Base-by-base conservation (phyloP, 1,140 invertebrate genomes). In the Eupristina koningsbergeri region DNA sequence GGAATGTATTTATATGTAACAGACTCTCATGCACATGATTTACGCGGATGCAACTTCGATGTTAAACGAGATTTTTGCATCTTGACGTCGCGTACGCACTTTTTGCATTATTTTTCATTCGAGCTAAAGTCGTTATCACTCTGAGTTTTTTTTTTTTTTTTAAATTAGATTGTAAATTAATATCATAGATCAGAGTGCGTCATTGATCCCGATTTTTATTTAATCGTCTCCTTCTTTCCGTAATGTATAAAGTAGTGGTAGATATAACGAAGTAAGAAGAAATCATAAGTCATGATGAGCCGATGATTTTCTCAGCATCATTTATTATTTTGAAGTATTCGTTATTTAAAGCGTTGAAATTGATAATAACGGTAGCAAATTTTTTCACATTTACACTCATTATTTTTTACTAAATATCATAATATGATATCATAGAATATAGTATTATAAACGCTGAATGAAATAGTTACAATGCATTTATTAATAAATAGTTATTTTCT, bases 71-170 rank as follows among this genome's bases (percentile, higher is more conserved):
- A 36, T 41, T 71, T 71, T 41, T 26, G 67, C 67, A 71, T 41
- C 36, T 41, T 26, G 19, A 29, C 34, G 13, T 36, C 41, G 39
- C 13, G 67, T 26, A 31, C 15, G 36, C 67, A 71, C 19, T 71
- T 71, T 39, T 71, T 36, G 26, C 41, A 71, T 71, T 41, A 71
- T 71, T 71, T 41, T 71, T 36, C 67, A 71, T 36, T 41, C 22
- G 6, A 36, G 31, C 34, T 13, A 64, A 71, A n/a, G 22, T 41
- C 67, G 67, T 11, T 71, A 19, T 41, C n/a, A n/a, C n/a, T n/a
- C n/a, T n/a, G n/a, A n/a, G 6, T 1, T 13, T 71, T 9, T 0
- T n/a, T 6, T 41, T 71, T 71, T 71, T 17, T n/a, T 71, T 36
- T n/a, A 41, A 71, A 41, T 1, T 13, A 22, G 22, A 41, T 71